A percentile compares a stretch with the other conserved stretches of the same genome.
Conservation (phyloP, 53 echinoderm and acorn worm genomes). For the Antedon mediterranea region DNA sequence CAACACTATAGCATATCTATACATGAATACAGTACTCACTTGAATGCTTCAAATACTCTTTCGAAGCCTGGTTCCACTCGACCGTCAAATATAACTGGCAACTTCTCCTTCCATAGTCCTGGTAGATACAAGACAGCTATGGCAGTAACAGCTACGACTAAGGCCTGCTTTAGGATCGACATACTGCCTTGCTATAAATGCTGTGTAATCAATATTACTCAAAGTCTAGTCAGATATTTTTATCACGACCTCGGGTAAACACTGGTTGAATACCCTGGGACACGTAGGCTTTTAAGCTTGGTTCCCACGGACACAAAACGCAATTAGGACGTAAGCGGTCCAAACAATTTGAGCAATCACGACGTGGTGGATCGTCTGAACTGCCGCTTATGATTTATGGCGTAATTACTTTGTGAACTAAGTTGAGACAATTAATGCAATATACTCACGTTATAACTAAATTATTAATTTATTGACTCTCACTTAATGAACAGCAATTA, state of each 20-base stretch:
- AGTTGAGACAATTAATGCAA: no score
- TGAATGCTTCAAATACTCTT: slow-evolving; percentile 42
- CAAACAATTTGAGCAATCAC: no score
- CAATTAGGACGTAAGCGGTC: no score
- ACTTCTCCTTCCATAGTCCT: not conserved
- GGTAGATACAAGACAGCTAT: slow-evolving; percentile 7
- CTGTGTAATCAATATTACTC: not conserved
- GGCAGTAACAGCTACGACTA: slow-evolving; percentile 5
- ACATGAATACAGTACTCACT: slow-evolving; percentile 17
- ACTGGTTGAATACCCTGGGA: not conserved
- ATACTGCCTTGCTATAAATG: not conserved
- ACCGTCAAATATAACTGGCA: slow-evolving; percentile 25
- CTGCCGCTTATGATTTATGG: no score
- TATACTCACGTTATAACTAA: no score
- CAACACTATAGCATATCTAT: no score
- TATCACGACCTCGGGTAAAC: not conserved
- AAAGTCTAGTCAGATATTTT: not conserved
- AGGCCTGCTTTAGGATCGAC: slow-evolving; percentile 6
- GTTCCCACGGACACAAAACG: no score
- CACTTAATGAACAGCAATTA: no score
- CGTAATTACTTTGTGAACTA: no score
- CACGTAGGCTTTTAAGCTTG: no score
- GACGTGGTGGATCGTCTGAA: no score
- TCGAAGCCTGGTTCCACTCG: slow-evolving; percentile 60
- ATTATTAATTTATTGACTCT: no score